phyloP scores from a whole-genome alignment of 2,113 vertebrate genomes.

The Sitta europaea region DNA sequence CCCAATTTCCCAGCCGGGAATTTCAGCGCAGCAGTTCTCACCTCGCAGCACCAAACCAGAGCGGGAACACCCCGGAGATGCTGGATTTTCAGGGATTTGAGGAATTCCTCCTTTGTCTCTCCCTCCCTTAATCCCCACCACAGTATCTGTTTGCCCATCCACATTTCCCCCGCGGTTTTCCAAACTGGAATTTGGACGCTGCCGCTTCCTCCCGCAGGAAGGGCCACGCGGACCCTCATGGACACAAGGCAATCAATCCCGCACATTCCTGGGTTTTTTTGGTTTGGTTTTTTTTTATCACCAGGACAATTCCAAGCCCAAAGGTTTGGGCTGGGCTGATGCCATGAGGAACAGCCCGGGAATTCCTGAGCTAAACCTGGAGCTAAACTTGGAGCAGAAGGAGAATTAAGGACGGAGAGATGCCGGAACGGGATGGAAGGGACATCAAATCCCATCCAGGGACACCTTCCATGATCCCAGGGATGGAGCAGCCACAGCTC shows the following conservation, averaged over 20 bases:
- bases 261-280: neutral
- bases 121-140: neutral
- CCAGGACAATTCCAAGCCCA: neutral
- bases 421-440: neutral
- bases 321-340: neutral
- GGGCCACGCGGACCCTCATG: neutral
- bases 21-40: neutral
- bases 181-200: conserved; percentile 15
- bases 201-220: neutral
- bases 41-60: neutral
- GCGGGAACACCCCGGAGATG: neutral
- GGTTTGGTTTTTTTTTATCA: neutral
- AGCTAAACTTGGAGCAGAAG: neutral
- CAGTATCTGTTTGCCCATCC: neutral
- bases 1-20: neutral
- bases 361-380: neutral
- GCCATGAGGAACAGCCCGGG: neutral
- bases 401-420: neutral
- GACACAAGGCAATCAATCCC: neutral
- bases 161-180: neutral
- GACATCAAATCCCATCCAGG: neutral
- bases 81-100: neutral
- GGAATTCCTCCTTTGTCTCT: neutral
- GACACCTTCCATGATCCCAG: neutral
- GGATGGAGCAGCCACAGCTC: neutral